Evolutionary conservation across 2,888 invertebrate genomes (phyloP).

Genomic region (Sesia apiformis): DNA sequence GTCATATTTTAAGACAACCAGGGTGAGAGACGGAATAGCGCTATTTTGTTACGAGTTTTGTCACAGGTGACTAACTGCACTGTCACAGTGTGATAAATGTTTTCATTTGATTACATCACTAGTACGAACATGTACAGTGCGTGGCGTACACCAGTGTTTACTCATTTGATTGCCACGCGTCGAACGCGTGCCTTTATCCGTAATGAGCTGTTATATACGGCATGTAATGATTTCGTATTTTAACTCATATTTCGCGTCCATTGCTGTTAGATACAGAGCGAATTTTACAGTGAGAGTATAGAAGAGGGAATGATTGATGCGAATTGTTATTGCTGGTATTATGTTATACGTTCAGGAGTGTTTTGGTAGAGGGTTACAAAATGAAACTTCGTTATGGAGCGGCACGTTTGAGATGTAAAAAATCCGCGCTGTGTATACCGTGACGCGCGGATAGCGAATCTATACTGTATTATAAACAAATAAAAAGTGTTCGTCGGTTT

Average conservation of each 20-base stretch:
- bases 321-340: not conserved
- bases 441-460: not conserved
- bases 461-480: not conserved
- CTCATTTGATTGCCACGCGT: slow-evolving; percentile 27
- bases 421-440: slow-evolving; percentile 20
- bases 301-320: not conserved
- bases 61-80: not conserved
- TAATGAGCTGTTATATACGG: slow-evolving; percentile 35
- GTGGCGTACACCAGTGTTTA: slow-evolving; percentile 11
- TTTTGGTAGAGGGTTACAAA: slow-evolving; percentile 9
- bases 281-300: not conserved
- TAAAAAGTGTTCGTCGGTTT: not conserved
- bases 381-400: slow-evolving; percentile 31
- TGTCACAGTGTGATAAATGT: not conserved
- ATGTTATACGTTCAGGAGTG: not conserved
- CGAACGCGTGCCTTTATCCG: slow-evolving; percentile 27
- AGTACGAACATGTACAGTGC: not conserved
- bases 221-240: slow-evolving; percentile 1
- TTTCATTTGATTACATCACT: not conserved
- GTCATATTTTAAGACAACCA: too few relatives aligned
- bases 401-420: slow-evolving; percentile 37
- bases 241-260: not conserved
- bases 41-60: not conserved
- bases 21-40: too few relatives aligned
- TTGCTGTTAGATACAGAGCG: not conserved